Evolutionary conservation across 1,140 invertebrate genomes (phyloP).

Genomic region (Sesamia nonagrioides): DNA sequence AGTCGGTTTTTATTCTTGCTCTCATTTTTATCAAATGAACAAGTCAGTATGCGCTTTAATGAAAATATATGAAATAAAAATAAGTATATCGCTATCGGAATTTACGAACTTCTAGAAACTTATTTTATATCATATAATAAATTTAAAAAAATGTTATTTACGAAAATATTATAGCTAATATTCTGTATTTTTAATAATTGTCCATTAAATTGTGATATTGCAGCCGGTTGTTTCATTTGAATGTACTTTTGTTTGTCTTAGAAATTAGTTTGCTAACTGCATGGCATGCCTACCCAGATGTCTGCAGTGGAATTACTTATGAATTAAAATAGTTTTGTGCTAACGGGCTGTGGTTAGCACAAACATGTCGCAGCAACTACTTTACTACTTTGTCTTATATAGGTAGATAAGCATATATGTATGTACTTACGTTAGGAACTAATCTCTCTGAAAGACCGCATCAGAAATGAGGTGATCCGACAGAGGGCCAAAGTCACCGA

Average conservation of each 20-base stretch:
- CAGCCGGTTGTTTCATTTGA: conserved; percentile 61
- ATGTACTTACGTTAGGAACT: too few species aligned
- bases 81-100: conserved; percentile 50
- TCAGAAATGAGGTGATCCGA: too few species aligned
- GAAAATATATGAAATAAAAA: conserved; percentile 42
- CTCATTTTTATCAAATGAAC: conserved; percentile 14
- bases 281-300: background rate
- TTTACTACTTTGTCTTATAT: too few species aligned
- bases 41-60: conserved; percentile 47
- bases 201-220: conserved; percentile 84
- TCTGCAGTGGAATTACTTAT: background rate
- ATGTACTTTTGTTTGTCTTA: background rate
- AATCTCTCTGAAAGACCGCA: too few species aligned
- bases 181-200: conserved; percentile 68
- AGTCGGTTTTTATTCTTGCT: background rate
- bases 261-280: background rate
- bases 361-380: too few species aligned
- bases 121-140: conserved; percentile 48
- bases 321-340: background rate
- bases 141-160: conserved; percentile 38
- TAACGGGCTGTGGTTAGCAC: background rate
- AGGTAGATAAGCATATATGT: too few species aligned
- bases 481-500: too few species aligned
- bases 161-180: conserved; percentile 51
- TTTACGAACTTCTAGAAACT: conserved; percentile 50